These are phyloP conservation scores for Oryzias curvinotus DNA, from an alignment of 2,113 vertebrate genomes.

Conservation along the genomic window DNA sequence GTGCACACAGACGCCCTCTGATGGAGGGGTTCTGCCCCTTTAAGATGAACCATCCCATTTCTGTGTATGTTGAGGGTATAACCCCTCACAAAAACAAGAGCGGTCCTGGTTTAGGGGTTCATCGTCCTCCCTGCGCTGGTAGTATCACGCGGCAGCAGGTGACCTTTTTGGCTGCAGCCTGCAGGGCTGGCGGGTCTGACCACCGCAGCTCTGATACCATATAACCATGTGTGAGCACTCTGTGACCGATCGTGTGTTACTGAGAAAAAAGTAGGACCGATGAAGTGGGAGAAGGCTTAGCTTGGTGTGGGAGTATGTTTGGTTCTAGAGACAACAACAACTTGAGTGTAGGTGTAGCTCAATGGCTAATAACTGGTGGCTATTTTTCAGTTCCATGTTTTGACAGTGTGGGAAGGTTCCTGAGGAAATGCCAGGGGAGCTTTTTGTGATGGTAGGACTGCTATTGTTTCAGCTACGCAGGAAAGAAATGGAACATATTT, in stretches of 20 bases:
- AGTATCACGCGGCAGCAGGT: constrained; percentile 65
- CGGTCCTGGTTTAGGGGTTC: constrained; percentile 44
- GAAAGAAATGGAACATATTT: constrained; percentile 26
- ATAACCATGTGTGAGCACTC: constrained; percentile 17
- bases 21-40: neutral
- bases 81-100: constrained; percentile 41
- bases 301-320: constrained; percentile 31
- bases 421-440: constrained; percentile 55
- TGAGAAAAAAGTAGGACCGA: constrained; percentile 11
- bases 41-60: constrained; percentile 54
- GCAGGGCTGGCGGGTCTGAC: constrained; percentile 18
- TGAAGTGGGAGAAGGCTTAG: constrained; percentile 3
- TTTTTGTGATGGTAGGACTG: constrained; percentile 32
- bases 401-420: constrained; percentile 60
- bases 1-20: constrained; percentile 36
- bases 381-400: constrained; percentile 47
- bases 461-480: constrained; percentile 55
- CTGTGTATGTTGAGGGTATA: constrained; percentile 37
- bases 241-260: constrained; percentile 3
- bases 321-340: constrained; percentile 11
- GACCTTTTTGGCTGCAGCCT: constrained; percentile 38
- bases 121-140: constrained; percentile 7
- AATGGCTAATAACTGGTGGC: constrained; percentile 14
- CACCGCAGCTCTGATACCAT: constrained; percentile 12
- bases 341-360: constrained; percentile 11